These are phyloP conservation scores for Dipodomys merriami DNA, from an alignment of 2,113 vertebrate species.

Conservation along the genomic window DNA sequence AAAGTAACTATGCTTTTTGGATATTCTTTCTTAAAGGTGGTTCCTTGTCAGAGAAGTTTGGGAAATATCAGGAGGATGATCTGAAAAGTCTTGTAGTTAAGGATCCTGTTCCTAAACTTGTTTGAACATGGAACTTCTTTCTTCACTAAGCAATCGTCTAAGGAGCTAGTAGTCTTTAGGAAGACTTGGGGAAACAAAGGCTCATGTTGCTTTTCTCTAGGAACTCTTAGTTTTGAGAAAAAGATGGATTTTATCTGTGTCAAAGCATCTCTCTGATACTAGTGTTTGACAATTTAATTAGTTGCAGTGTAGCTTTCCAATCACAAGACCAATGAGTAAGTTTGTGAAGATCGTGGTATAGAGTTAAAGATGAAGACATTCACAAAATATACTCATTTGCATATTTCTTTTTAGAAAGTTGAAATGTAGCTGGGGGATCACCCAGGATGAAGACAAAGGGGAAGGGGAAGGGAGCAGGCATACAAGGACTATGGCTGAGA, in stretches of 20 bases:
- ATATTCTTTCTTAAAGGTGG: conserved; percentile 29
- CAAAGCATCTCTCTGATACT: conserved; percentile 56
- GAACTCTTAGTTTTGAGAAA: conserved; percentile 60
- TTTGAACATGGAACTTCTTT: not conserved
- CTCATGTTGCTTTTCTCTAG: not conserved
- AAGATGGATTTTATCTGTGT: conserved; percentile 71
- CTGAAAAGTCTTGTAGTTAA: not conserved
- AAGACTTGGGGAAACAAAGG: conserved; percentile 74
- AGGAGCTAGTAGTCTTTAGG: conserved; percentile 1
- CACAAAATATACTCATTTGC: conserved; percentile 69
- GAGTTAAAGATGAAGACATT: conserved; percentile 22
- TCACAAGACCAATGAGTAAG: not conserved
- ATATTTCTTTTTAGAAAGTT: conserved; percentile 79
- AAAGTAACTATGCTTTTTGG: not conserved
- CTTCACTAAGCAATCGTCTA: not conserved
- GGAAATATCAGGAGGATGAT: not conserved
- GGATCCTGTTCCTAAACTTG: conserved; percentile 48
- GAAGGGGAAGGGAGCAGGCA: not conserved
- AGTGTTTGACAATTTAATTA: conserved; percentile 22
- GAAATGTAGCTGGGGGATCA: conserved; percentile 58
- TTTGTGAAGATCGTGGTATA: conserved; percentile 34
- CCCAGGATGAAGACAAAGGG: conserved; percentile 12
- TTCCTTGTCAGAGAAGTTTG: conserved; percentile 39
- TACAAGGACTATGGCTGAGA: not conserved
- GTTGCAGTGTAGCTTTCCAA: conserved; percentile 38